These are phyloP conservation scores for Paedocypris micromegethes DNA, from an alignment of 2,797 vertebrate species.

Conservation along the genomic window DNA sequence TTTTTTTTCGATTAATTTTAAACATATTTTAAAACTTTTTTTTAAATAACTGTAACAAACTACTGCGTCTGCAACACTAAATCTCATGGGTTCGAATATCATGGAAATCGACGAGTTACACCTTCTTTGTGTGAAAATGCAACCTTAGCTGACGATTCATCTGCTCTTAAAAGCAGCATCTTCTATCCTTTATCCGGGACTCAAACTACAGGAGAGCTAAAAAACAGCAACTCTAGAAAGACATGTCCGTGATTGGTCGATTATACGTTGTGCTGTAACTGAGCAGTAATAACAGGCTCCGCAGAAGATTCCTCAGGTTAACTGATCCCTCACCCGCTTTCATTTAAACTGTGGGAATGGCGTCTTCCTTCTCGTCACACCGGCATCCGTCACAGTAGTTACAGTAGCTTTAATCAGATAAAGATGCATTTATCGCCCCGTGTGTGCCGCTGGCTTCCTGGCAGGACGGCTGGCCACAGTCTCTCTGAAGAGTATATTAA, in stretches of 20 bases:
- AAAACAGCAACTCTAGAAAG: conserved; percentile 8
- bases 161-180: no score
- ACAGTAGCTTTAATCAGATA: conserved; percentile 31
- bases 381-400: not conserved
- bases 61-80: no score
- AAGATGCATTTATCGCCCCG: conserved; percentile 22
- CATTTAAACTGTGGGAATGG: not conserved
- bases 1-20: no score
- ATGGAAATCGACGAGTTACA: no score
- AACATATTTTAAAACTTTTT: no score
- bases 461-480: conserved; percentile 20
- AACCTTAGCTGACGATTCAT: no score
- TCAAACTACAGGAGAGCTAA: not conserved
- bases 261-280: conserved; percentile 16
- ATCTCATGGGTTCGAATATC: no score
- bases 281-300: conserved; percentile 9
- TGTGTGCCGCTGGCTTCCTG: conserved; percentile 1
- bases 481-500: conserved; percentile 54
- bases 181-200: not conserved
- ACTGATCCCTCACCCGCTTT: conserved; percentile 12
- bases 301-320: not conserved
- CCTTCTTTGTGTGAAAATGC: no score
- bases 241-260: conserved; percentile 27
- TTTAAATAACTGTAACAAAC: no score
- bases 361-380: conserved; percentile 1